Evolutionary conservation across 2,888 invertebrate genomes (phyloP).

Genomic region (Lithophane leautieri): DNA sequence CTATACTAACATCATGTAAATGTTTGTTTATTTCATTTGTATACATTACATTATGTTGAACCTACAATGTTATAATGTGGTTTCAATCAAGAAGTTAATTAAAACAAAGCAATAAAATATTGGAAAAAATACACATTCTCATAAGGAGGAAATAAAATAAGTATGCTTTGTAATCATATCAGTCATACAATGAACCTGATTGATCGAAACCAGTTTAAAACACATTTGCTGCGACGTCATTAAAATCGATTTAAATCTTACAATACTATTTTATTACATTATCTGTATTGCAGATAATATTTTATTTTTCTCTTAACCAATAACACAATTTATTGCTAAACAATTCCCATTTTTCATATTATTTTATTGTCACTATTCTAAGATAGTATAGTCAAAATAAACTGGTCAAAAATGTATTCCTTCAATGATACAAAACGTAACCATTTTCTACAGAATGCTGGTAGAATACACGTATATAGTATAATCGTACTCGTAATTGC

Average conservation of each 20-base stretch:
- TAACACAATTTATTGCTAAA: conserved; percentile 36
- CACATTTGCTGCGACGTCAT: not conserved
- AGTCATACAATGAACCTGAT: not conserved
- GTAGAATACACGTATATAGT: not conserved
- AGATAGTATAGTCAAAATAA: not conserved
- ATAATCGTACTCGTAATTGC: not conserved
- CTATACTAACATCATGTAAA: not conserved
- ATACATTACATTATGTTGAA: not conserved
- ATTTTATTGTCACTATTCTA: not conserved
- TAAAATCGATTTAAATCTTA: conserved; percentile 10
- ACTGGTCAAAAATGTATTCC: not conserved
- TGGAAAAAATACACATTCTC: not conserved
- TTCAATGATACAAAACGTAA: not conserved
- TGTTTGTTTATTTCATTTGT: not conserved
- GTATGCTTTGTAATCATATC: not conserved
- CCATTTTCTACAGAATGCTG: not conserved
- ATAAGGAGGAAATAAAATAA: not conserved
- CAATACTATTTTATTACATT: conserved; percentile 5
- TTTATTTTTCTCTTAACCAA: conserved; percentile 10
- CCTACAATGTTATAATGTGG: not conserved
- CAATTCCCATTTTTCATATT: conserved; percentile 1
- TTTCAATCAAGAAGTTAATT: not conserved
- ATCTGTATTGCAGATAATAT: conserved; percentile 30
- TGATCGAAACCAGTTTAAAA: not conserved
- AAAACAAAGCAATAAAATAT: not conserved